These are phyloP conservation scores for Clarias fuscus DNA, from an alignment of 2,797 vertebrate species.

Conservation along the genomic window DNA sequence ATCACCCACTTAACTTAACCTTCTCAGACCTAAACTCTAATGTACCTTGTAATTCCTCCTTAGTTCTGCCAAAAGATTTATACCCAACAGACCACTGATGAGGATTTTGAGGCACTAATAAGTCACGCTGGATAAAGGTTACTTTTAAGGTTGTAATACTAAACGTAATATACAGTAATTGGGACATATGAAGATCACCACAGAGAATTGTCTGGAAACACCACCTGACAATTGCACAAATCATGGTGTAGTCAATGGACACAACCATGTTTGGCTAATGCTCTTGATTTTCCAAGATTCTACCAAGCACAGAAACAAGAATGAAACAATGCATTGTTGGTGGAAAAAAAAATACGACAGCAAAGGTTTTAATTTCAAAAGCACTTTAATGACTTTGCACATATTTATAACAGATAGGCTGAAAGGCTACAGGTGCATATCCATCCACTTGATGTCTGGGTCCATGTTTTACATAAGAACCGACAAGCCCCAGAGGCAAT, in stretches of 20 bases:
- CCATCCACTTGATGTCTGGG: conserved; percentile 73
- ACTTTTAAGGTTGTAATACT: background rate
- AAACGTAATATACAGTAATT: background rate
- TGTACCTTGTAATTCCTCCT: no score
- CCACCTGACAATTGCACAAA: background rate
- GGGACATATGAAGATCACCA: background rate
- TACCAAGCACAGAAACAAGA: background rate
- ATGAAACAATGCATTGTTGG: background rate
- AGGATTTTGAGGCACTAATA: background rate
- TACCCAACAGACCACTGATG: background rate
- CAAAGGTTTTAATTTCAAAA: conserved; percentile 55
- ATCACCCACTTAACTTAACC: background rate
- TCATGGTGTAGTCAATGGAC: background rate
- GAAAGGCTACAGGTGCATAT: conserved; percentile 84
- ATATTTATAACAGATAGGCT: conserved; percentile 62
- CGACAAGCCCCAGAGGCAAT: conserved; percentile 69
- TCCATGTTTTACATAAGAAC: conserved; percentile 40
- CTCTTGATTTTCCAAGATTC: background rate
- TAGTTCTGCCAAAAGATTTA: no score
- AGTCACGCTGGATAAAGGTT: background rate
- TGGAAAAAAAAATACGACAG: background rate
- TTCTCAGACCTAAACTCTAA: background rate
- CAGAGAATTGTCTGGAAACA: background rate
- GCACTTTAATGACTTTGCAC: conserved; percentile 67
- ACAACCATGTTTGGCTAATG: background rate